Base-by-base conservation (phyloP, 1,140 invertebrate genomes). In the Hesperophylax magnus region DNA sequence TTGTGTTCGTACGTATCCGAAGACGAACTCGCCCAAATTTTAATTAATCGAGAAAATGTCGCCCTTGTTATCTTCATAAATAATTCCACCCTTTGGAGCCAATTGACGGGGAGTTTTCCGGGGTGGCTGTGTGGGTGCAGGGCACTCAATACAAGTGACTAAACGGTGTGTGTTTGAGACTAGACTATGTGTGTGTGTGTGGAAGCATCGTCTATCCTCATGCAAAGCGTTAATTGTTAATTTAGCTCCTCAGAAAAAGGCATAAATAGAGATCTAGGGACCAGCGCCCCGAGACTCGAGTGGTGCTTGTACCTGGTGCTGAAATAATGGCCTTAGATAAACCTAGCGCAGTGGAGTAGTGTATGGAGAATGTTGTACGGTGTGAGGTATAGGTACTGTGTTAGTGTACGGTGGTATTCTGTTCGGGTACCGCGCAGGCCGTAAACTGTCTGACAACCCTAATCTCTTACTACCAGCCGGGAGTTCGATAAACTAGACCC, bases 401-500 rank as follows among this genome's bases (percentile, higher is more conserved):
- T 34, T 22, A 22, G 72, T 24, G 63, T 22, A 65, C 74, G 20
- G 47, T 14, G 39, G 9, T 20, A n/a, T 71, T 71, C 67, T 47
- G 34, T 39, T 58, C 53, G 52, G 72, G 52, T 27, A 31, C 75
- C 56, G 60, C 31, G n/a, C 24, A 31, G 71, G 54, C 65, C 78
- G 63, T 80, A 82, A 80, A 82, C 81, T 69, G 78, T 80, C 81
- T 82, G 78, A 71, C 77, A 75, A 76, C 69, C 78, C 78, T 82
- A 82, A 82, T 82, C 81, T 78, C 78, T 82, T 82, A 82, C 78
- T 58, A 58, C 39, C 22, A 71, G 31, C 39, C 39, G 67, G 58
- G 54, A 76, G 63, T 24, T 53, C 56, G 72, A 81, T 71, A 71
- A 71, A 71, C 9, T 39, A 67, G 17, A 31, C 63, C 22, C 39